phyloP scores from a whole-genome alignment of 2,888 invertebrate genomes.

The Coelopa pilipes region DNA sequence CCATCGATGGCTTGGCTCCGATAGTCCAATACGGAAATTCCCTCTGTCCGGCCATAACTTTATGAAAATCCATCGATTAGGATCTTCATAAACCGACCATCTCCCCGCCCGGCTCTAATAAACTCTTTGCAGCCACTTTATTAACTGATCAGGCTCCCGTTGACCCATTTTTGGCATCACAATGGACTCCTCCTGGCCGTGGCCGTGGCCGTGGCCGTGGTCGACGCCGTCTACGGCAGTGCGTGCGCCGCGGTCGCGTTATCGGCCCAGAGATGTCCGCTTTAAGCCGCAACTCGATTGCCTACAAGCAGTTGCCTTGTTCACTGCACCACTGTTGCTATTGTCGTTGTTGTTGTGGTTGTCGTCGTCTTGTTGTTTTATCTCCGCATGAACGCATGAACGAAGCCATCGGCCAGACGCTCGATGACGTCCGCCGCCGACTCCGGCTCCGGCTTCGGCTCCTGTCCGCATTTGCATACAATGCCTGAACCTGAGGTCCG shows the following conservation, averaged over 20 bases:
- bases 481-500: not conserved
- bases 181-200: not conserved
- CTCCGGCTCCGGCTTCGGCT: not conserved
- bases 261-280: conserved; percentile 16
- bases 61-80: conserved; percentile 21
- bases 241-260: conserved; percentile 1
- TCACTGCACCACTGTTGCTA: not conserved
- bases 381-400: conserved; percentile 19
- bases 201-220: conserved; percentile 2
- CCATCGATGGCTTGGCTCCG: too few species aligned
- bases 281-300: not conserved
- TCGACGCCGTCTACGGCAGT: conserved; percentile 9
- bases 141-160: conserved; percentile 7
- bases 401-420: conserved; percentile 19
- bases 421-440: conserved; percentile 2
- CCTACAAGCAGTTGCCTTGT: not conserved
- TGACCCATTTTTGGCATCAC: conserved; percentile 27
- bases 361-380: not conserved
- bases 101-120: conserved; percentile 6
- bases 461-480: conserved; percentile 18
- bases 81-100: not conserved
- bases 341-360: too few species aligned
- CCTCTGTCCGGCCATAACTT: conserved; percentile 1
- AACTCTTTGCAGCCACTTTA: conserved; percentile 5
- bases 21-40: too few species aligned